Base-by-base conservation (phyloP, 2,888 invertebrate species). In the Salpingus planirostris region DNA sequence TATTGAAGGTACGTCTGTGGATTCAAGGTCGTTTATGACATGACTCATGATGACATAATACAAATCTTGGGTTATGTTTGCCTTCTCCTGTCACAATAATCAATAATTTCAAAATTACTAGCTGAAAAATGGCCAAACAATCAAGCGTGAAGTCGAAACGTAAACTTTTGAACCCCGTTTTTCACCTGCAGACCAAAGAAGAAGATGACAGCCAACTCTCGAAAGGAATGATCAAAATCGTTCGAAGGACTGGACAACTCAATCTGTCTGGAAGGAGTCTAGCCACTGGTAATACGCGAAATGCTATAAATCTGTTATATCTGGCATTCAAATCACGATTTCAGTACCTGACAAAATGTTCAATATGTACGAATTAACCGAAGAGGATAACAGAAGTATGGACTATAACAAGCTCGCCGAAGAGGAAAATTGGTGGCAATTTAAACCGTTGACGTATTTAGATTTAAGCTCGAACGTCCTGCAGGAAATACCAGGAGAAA, bases 401-500 rank as follows among this genome's bases (percentile, higher is more conserved):
- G 77, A 79, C 56, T 75, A 78, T 47, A 62, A 70, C 33, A 67
- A 66, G 43, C 59, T 65, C 3, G 43, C 45, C 23, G 70, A 72
- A 21, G 73, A 71, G 42, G 55, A 57, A 12, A 34, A 49, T 28
- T 92, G 91, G 91, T 89, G 89, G 89, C 86, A 83, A 58, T 77
- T 80, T 52, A 78, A 80, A 48, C 79, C 84, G 2, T 65, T 92
- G 12, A 80, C 75, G 38, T 78, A 76, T 50, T 69, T 92, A 43
- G 87, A 90, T 62, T 68, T 86, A 31, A 83, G 84, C 56, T 80
- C 78, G 8, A 87, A 88, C 63, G 70, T 72, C 37, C 66, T 87
- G 40, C 70, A 70, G 36, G 63, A 62, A 42, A 66, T 88, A 52
- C 76, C 82, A 32, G 63, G 71, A 18, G 71, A 78, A 55, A 71